phyloP scores from a whole-genome alignment of 2,888 invertebrate species.

The Acrobasis consociella region DNA sequence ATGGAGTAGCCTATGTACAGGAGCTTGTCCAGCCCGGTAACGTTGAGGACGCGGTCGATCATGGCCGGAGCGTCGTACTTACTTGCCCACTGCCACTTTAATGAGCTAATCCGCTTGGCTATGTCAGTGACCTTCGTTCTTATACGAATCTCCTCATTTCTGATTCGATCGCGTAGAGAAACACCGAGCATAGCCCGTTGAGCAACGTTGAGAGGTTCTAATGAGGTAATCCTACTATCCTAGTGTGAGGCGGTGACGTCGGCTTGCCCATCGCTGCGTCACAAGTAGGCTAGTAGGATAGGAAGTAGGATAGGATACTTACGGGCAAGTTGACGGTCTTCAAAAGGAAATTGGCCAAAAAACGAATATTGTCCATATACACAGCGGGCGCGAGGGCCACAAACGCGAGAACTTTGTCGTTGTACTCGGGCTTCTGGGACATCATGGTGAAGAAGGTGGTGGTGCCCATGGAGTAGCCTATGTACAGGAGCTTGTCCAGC shows the following conservation, averaged over 20 bases:
- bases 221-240: too few relatives aligned
- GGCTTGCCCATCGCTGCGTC: too few relatives aligned
- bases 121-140: too few relatives aligned
- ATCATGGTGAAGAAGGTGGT: slow-evolving; percentile 82
- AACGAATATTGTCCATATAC: slow-evolving; percentile 61
- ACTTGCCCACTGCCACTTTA: too few relatives aligned
- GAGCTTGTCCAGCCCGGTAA: slow-evolving; percentile 63
- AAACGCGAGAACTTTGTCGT: slow-evolving; percentile 75
- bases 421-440: slow-evolving; percentile 79
- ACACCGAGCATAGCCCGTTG: too few relatives aligned
- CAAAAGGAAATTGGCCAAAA: slow-evolving; percentile 44
- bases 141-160: too few relatives aligned
- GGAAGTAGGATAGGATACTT: slow-evolving; percentile 34
- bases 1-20: slow-evolving; percentile 84
- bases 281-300: too few relatives aligned
- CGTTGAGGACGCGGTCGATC: slow-evolving; percentile 75
- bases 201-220: too few relatives aligned
- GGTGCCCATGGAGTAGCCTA: slow-evolving; percentile 84
- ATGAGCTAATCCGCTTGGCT: too few relatives aligned
- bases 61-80: slow-evolving; percentile 81
- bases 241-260: too few relatives aligned
- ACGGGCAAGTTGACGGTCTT: slow-evolving; percentile 56
- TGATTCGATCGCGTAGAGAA: too few relatives aligned
- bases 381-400: slow-evolving; percentile 80
- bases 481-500: slow-evolving; percentile 67